These are phyloP conservation scores for Bellardia bayeri DNA, from an alignment of 2,888 invertebrate genomes.

Conservation along the genomic window DNA sequence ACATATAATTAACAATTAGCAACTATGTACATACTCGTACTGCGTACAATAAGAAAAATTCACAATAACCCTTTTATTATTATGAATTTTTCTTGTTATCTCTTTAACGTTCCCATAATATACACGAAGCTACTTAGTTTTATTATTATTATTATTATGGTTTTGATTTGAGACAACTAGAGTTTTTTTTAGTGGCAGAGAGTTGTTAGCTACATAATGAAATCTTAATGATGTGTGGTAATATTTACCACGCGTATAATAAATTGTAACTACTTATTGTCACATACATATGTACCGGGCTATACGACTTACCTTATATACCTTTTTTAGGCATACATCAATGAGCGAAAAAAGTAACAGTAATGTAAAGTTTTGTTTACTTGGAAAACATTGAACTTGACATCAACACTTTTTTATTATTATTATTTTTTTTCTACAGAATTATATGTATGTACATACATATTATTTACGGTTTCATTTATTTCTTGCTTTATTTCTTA, in stretches of 20 bases:
- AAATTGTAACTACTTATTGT: constrained; percentile 51
- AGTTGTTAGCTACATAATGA: not conserved
- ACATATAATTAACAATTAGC: constrained; percentile 44
- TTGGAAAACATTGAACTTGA: constrained; percentile 71
- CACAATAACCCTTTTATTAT: constrained; percentile 21
- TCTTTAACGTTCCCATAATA: constrained; percentile 26
- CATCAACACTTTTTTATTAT: constrained; percentile 62
- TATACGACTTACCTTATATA: constrained; percentile 7
- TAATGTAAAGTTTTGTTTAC: not conserved
- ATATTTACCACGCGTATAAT: constrained; percentile 65
- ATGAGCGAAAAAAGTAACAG: not conserved
- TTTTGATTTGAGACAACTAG: constrained; percentile 13
- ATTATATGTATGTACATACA: not conserved
- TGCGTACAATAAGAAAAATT: constrained; percentile 18
- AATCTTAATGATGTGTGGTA: constrained; percentile 56
- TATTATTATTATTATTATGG: constrained; percentile 1
- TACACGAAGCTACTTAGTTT: constrained; percentile 12
- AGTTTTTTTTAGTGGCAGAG: no score
- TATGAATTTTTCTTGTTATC: constrained; percentile 34
- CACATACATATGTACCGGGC: constrained; percentile 29
- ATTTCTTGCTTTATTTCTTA: constrained; percentile 17
- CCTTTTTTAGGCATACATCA: not conserved
- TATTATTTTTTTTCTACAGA: not conserved
- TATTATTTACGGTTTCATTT: constrained; percentile 56
- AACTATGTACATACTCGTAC: not conserved